Percentiles rank a stretch among this genome's conserved stretches.
These are phyloP conservation scores for Forbesichthys papilliferus DNA, from an alignment of 2,113 vertebrate species.

Conservation along the genomic window DNA sequence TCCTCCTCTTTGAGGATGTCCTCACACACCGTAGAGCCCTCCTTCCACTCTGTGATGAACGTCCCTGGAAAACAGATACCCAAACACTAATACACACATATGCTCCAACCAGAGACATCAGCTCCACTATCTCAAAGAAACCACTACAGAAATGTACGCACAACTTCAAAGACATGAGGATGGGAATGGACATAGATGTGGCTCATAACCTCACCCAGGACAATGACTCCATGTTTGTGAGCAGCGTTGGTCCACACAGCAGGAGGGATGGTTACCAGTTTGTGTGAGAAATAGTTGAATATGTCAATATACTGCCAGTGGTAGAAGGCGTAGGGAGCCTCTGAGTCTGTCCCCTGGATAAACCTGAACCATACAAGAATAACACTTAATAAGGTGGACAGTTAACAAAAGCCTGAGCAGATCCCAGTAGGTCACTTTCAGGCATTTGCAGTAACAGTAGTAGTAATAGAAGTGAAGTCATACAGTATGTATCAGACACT, in stretches of 20 bases:
- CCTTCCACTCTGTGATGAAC: conserved; percentile 91
- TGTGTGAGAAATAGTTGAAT: conserved; percentile 96
- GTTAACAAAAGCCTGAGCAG: background rate
- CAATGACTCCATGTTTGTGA: conserved; percentile 84
- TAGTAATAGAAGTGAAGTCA: no score
- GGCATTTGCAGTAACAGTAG: background rate
- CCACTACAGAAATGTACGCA: background rate
- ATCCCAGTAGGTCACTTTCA: background rate
- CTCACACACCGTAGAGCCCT: conserved; percentile 81
- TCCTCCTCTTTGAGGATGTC: conserved; percentile 81
- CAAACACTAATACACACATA: conserved; percentile 1
- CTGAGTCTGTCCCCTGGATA: conserved; percentile 80
- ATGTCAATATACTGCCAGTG: conserved; percentile 93
- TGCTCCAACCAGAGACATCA: background rate
- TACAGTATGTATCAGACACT: no score
- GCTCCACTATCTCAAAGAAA: no score
- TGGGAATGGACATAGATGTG: background rate
- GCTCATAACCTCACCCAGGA: conserved; percentile 81
- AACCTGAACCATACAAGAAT: conserved; percentile 77
- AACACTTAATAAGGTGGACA: background rate
- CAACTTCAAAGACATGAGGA: background rate
- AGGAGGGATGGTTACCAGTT: conserved; percentile 86
- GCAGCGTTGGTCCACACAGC: conserved; percentile 91
- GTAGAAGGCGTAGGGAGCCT: conserved; percentile 88
- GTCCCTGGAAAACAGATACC: conserved; percentile 78